Conservation (phyloP, 2,888 invertebrate genomes). For the Orthosia cruda region DNA sequence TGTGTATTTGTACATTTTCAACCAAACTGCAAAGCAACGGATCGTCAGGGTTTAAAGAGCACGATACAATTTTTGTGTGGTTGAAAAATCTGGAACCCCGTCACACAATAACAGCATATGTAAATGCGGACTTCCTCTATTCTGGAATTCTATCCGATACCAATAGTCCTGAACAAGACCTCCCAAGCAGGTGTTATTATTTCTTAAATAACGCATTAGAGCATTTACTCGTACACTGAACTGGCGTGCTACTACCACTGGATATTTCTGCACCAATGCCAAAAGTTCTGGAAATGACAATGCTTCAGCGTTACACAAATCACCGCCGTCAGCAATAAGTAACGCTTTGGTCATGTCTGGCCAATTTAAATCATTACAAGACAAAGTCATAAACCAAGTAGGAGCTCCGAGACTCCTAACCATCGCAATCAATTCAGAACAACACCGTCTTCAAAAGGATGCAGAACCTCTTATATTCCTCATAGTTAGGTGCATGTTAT, state of each 20-base stretch:
- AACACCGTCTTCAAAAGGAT: conserved; percentile 69
- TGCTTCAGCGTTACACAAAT: background rate
- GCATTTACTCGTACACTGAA: conserved; percentile 28
- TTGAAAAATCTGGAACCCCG: conserved; percentile 54
- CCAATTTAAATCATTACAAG: conserved; percentile 72
- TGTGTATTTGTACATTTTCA: conserved; percentile 60
- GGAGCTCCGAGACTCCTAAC: conserved; percentile 77
- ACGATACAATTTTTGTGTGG: conserved; percentile 65
- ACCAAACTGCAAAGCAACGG: conserved; percentile 1
- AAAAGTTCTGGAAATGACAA: conserved; percentile 33
- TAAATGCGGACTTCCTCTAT: conserved; percentile 66
- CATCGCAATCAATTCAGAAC: conserved; percentile 73
- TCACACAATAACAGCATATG: conserved; percentile 73
- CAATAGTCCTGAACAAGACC: conserved; percentile 30
- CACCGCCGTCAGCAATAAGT: conserved; percentile 41
- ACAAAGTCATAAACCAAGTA: conserved; percentile 72
- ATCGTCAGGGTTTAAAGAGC: conserved; percentile 44
- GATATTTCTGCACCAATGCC: conserved; percentile 26
- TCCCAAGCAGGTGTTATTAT: background rate
- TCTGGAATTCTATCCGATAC: conserved; percentile 75
- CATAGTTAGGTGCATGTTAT: conserved; percentile 74
- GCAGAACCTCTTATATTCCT: conserved; percentile 73
- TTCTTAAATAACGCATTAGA: conserved; percentile 40
- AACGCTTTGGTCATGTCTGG: conserved; percentile 74
- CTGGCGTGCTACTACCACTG: conserved; percentile 19